These are phyloP conservation scores for Elegia similella DNA, from an alignment of 2,888 invertebrate species.

Conservation along the genomic window DNA sequence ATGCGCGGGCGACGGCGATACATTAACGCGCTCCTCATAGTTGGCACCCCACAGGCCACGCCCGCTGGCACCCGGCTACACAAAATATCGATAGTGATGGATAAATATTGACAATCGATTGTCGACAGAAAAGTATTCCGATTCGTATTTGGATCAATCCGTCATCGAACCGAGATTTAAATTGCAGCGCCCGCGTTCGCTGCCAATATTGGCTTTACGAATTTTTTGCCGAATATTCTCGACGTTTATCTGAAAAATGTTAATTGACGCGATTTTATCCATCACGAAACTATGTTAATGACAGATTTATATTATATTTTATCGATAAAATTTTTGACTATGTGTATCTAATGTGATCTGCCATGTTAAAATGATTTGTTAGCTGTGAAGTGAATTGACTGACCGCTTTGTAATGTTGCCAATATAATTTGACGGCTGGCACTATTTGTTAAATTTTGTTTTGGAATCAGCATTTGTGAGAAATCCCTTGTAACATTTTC, in stretches of 20 bases:
- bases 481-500: too few relatives aligned
- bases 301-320: not conserved
- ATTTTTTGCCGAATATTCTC: not conserved
- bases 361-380: conserved; percentile 12
- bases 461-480: not conserved
- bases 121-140: conserved; percentile 46
- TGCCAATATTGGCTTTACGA: conserved; percentile 13
- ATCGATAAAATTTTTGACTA: not conserved
- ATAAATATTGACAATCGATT: conserved; percentile 40
- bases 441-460: not conserved
- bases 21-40: conserved; percentile 79
- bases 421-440: not conserved
- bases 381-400: conserved; percentile 7
- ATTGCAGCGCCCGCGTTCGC: not conserved
- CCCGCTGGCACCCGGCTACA: conserved; percentile 61
- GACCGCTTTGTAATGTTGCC: conserved; percentile 12
- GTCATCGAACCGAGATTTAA: conserved; percentile 18
- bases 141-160: conserved; percentile 28
- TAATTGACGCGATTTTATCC: not conserved
- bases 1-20: conserved; percentile 60
- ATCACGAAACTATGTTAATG: not conserved
- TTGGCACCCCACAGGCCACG: conserved; percentile 71
- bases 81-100: conserved; percentile 61
- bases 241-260: not conserved
- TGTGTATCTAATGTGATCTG: not conserved